Conservation (phyloP, 2,113 vertebrate genomes). For the Trogon melanurus region DNA sequence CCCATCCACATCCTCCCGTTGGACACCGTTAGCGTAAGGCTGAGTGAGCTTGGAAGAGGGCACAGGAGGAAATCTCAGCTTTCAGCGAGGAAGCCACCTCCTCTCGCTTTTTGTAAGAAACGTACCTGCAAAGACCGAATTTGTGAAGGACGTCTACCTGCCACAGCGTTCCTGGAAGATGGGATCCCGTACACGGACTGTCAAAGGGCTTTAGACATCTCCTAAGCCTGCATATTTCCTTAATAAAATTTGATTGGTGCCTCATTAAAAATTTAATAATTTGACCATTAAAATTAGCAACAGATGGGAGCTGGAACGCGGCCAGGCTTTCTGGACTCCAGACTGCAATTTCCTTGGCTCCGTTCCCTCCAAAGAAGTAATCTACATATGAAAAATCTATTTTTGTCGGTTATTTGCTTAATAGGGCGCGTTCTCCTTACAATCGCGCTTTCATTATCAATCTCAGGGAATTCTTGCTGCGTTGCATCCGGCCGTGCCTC, state of each 20-base stretch:
- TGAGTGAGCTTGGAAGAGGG: not conserved
- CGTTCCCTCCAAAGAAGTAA: not conserved
- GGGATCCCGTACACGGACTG: not conserved
- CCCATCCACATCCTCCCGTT: not conserved
- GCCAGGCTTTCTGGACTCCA: constrained; percentile 34
- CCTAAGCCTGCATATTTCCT: not conserved
- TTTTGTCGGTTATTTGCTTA: constrained; percentile 11
- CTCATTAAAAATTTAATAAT: constrained; percentile 65
- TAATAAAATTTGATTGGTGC: constrained; percentile 27
- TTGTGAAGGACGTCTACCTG: not conserved
- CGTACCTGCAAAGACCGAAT: not conserved
- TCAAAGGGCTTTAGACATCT: not conserved
- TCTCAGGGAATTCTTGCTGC: not conserved
- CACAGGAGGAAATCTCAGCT: not conserved
- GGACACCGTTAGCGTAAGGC: not conserved
- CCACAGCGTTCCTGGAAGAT: not conserved
- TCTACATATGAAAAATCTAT: constrained; percentile 38
- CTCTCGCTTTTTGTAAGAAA: not conserved
- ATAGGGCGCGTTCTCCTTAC: not conserved
- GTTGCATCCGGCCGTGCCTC: fast-evolving
- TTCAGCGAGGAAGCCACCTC: not conserved
- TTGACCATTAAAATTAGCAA: constrained; percentile 47
- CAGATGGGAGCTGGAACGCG: constrained; percentile 49
- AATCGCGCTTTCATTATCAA: not conserved
- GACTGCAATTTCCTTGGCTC: constrained; percentile 36